Evolutionary conservation across 2,888 invertebrate genomes (phyloP).

Genomic region (Epinotia nisella): DNA sequence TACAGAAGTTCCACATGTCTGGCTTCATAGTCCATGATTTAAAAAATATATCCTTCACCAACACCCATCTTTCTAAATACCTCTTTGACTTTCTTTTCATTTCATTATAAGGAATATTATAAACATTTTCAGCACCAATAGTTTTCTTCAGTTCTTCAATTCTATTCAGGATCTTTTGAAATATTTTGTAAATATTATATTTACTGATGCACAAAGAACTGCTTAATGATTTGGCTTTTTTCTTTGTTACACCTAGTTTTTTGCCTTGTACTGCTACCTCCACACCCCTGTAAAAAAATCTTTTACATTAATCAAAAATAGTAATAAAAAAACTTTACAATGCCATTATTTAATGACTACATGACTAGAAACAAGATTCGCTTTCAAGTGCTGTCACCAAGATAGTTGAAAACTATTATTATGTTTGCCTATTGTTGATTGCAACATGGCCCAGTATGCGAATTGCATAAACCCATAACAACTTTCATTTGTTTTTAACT

Average conservation of each 20-base stretch:
- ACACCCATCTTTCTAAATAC: conserved; percentile 69
- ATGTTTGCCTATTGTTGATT: not conserved
- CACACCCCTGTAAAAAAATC: conserved; percentile 77
- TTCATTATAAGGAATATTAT: conserved; percentile 65
- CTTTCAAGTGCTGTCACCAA: too few relatives aligned
- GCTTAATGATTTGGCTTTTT: conserved; percentile 71
- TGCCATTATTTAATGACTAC: too few relatives aligned
- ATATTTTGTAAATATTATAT: conserved; percentile 80
- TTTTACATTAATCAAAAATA: not conserved
- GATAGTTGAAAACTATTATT: conserved; percentile 8
- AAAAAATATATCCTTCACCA: conserved; percentile 78
- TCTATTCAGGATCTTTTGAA: conserved; percentile 68
- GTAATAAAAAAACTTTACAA: too few relatives aligned
- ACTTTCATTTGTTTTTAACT: not conserved
- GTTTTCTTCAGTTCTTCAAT: conserved; percentile 56
- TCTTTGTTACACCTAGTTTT: conserved; percentile 91
- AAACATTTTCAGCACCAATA: conserved; percentile 52
- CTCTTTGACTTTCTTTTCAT: conserved; percentile 69
- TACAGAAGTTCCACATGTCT: conserved; percentile 75
- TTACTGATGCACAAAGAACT: conserved; percentile 83
- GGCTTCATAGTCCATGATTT: conserved; percentile 85
- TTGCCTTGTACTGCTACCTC: conserved; percentile 92
- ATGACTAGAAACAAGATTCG: too few relatives aligned
- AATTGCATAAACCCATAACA: not conserved
- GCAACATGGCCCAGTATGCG: not conserved